These are phyloP conservation scores for Astreopora myriophthalma DNA, from an alignment of 64 coral and sea anemone genomes.

Conservation along the genomic window DNA sequence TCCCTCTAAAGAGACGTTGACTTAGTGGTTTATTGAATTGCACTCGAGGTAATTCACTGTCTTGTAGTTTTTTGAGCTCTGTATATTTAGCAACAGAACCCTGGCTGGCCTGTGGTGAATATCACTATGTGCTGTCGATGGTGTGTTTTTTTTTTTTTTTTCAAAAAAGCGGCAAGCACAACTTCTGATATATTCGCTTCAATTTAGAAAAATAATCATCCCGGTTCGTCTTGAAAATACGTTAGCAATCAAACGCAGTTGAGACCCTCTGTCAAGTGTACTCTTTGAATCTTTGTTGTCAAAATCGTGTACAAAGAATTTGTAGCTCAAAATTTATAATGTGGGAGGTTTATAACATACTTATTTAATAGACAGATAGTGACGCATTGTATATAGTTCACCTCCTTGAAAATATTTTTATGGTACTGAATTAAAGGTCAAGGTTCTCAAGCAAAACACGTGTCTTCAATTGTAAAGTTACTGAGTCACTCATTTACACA, in stretches of 20 bases:
- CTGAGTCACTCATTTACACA: too few relatives aligned
- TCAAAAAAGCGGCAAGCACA: too few relatives aligned
- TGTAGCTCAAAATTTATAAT: slow-evolving; percentile 15
- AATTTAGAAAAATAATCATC: not conserved
- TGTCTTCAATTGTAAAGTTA: too few relatives aligned
- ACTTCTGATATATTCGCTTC: not conserved
- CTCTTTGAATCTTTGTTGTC: not conserved
- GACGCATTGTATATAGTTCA: slow-evolving; percentile 18
- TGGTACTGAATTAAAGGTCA: slow-evolving; percentile 13
- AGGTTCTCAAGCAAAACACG: slow-evolving; percentile 1
- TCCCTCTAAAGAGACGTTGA: too few relatives aligned
- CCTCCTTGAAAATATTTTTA: slow-evolving; percentile 42
- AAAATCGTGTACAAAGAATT: slow-evolving; percentile 22
- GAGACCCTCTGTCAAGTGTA: not conserved
- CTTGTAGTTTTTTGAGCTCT: not conserved
- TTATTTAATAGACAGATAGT: not conserved
- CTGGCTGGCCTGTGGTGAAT: not conserved
- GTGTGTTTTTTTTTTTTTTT: not conserved
- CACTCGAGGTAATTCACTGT: not conserved
- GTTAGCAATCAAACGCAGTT: too few relatives aligned
- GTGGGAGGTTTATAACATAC: slow-evolving; percentile 26
- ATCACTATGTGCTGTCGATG: not conserved
- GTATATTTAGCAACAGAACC: not conserved
- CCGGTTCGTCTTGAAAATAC: too few relatives aligned
- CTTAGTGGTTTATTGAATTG: not conserved